phyloP scores from a whole-genome alignment of 2,113 vertebrate species.

The Plecturocebus donacophilus region DNA sequence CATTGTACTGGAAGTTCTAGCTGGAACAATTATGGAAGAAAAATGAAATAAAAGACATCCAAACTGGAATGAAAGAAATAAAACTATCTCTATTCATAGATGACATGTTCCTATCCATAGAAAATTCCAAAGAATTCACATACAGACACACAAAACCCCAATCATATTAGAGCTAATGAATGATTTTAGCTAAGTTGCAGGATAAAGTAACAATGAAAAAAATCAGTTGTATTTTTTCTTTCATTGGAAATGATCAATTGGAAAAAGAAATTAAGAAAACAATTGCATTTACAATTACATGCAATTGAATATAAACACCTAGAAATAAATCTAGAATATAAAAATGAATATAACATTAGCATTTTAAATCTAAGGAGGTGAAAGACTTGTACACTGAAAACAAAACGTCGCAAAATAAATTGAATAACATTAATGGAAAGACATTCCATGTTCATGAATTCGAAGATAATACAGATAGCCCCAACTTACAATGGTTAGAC shows the following conservation, averaged over 20 bases:
- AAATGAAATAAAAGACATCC: neutral
- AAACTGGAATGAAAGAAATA: neutral
- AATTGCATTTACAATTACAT: conserved; percentile 17
- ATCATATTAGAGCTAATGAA: neutral
- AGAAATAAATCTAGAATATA: neutral
- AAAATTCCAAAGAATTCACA: neutral
- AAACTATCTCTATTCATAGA: neutral
- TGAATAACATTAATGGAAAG: neutral
- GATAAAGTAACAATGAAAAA: neutral
- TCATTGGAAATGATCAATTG: neutral
- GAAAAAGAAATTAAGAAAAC: neutral
- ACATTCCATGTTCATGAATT: neutral
- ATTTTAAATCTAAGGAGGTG: neutral
- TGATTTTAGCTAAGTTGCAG: neutral
- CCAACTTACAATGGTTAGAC: neutral
- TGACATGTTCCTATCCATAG: neutral
- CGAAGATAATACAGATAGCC: neutral
- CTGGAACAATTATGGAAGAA: neutral
- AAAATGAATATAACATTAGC: neutral
- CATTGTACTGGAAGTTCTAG: neutral
- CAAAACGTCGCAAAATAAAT: conserved; percentile 1
- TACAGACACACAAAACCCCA: neutral
- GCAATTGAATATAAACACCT: neutral
- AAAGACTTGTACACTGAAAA: neutral
- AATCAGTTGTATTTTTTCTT: neutral